phyloP scores from a whole-genome alignment of 2,113 vertebrate species.

The Lasiurus cinereus region DNA sequence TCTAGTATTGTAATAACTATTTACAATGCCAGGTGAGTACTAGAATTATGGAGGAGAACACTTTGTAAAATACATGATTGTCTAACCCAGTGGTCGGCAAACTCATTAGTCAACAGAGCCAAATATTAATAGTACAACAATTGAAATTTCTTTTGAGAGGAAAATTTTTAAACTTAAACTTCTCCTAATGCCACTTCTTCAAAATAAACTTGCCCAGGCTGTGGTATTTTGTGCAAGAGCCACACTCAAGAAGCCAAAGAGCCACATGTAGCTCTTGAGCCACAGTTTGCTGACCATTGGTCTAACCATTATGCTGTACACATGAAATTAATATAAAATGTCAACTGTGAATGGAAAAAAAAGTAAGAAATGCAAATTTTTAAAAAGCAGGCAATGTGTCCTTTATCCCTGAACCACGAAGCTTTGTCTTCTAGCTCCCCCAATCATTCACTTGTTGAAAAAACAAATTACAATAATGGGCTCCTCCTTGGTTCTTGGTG shows the following conservation, averaged over 20 bases:
- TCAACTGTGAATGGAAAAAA: neutral
- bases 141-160: too few species aligned
- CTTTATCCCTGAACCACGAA: neutral
- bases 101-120: too few species aligned
- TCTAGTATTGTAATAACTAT: neutral
- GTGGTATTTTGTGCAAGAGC: too few species aligned
- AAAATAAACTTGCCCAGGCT: too few species aligned
- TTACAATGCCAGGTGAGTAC: neutral
- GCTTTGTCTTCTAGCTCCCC: fast-evolving
- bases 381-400: neutral
- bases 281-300: too few species aligned
- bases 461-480: neutral
- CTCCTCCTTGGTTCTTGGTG: neutral
- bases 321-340: neutral
- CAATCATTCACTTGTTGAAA: neutral
- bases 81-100: neutral
- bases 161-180: too few species aligned
- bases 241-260: too few species aligned
- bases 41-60: neutral
- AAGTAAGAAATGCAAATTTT: neutral
- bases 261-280: too few species aligned
- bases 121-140: too few species aligned
- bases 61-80: neutral
- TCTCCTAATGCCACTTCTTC: too few species aligned
- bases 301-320: neutral